Base-by-base conservation (phyloP, 2,113 vertebrate genomes). In the Scolopax mira region DNA sequence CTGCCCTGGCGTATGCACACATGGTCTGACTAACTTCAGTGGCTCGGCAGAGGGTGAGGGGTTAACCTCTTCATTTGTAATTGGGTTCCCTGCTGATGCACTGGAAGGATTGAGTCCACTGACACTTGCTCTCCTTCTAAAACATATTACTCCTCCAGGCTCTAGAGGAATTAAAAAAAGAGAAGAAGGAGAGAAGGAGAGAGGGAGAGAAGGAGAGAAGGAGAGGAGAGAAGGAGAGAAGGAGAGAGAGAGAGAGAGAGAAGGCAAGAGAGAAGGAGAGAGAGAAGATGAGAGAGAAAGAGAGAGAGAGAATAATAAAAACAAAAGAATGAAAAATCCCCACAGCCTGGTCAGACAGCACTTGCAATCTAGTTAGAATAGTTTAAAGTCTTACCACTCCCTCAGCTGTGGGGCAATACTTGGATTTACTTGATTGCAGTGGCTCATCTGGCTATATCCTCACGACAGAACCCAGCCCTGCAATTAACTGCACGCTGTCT, bases 71-170 rank as follows among this genome's bases (percentile, higher is more conserved):
- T 81, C 69, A 72, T 81, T 87, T 67, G 52, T 48, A 74, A 74
- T 81, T 81, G 71, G 28, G 69, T 86, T 93, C 89, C 73, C 46
- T 80, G 82, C 71, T 66, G 58, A 69, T 83, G 72, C 21, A 54
- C 62, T 58, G 49, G 35, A 91, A 90, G 94, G 95, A 93, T 42
- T 90, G 69, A 95, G 72, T 48, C 91, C 65, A 31, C 48, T 71
- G 91, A 86, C 94, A 86, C 86, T 92, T 93, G 79, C 80, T 95
- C 77, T 84, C 65, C 90, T 80, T 90, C 65, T 72, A 93, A 96
- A 95, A 95, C 73, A 41, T 62, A 86, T 96, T 93, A 94, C 77
- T 74, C 39, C 61, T 64, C 30, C 35, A 52, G 65, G 48, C 46
- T 94, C 73, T 83, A 51, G 9, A 15, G 77, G 93, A 73, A 46